Evolutionary conservation across 2,113 vertebrate species (phyloP), one percentile per base, ranked within the genome.

Genomic region (Promerops cafer): DNA sequence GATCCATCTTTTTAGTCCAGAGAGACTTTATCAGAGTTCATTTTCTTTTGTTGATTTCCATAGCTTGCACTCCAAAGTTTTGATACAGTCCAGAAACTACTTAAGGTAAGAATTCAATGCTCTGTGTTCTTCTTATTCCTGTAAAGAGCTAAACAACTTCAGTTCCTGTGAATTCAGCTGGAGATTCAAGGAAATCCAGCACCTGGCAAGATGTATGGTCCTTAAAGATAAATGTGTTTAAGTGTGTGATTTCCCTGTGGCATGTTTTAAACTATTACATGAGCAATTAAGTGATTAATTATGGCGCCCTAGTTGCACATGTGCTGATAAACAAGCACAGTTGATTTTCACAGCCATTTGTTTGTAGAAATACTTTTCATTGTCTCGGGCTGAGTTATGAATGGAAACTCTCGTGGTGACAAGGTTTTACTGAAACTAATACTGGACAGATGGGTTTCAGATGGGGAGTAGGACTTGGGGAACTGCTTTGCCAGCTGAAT

Each of bases 21-120:
- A 30, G 53, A 27, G 49, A 35, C 45, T 69, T 75, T 49, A 19
- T 56, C 49, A 49, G 47, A 26, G 16, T 65, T 85, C 22, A 35
- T 53, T 94, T 33, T 94, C 44, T 92, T 64, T 27, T 92, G 27
- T 86, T 90, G 19, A 44, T 95, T 45, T 95, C 92, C 66, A 13
- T 53, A 99, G 99, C 98, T 99, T 59, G 99, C 99, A 17, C 98
- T 98, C 56, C 99, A 99, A 83, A 99, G 98, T 92, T 99, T 99
- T 94, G 98, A 98, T 66, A 99, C 97, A 30, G 94, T 99, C 91
- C 99, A 99, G 98, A 99, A 99, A 78, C 98, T 99, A 44, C 96
- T 99, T 19, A 99, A 99, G 98, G 99, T 99, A 97, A 98, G 98
- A 50, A 69, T 44, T 76, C 31, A 18, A 0, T 64, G 86, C 27